These are phyloP conservation scores for Agelaius phoeniceus DNA, from an alignment of 2,113 vertebrate genomes.

Conservation along the genomic window DNA sequence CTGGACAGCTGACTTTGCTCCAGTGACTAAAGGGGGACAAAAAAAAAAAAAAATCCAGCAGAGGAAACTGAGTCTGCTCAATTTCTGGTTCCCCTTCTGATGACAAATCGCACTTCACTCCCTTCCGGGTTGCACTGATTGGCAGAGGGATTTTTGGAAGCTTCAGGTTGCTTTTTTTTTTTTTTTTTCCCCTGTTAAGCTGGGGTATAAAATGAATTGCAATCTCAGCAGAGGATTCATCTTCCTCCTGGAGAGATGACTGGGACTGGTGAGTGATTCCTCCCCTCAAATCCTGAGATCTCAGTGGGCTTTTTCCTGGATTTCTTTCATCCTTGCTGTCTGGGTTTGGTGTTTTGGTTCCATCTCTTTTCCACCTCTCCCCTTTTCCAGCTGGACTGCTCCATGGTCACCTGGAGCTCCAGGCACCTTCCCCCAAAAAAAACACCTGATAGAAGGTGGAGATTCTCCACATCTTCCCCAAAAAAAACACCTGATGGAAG, in stretches of 20 bases:
- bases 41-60: accelerated
- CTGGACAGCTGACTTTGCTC: background rate
- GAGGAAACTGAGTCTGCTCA: background rate
- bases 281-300: background rate
- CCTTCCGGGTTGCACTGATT: background rate
- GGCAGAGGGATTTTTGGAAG: background rate
- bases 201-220: conserved; percentile 1
- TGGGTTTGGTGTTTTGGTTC: background rate
- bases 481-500: no score
- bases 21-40: background rate
- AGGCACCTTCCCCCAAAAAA: no score
- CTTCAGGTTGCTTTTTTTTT: background rate
- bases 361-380: background rate
- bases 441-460: no score
- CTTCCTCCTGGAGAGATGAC: background rate
- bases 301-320: accelerated
- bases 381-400: no score
- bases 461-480: no score
- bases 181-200: background rate
- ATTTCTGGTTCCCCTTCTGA: background rate
- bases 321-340: background rate
- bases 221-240: background rate
- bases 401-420: background rate
- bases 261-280: background rate
- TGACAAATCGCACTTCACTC: background rate